Base-by-base conservation (phyloP, 2,888 invertebrate genomes). In the Furcula furcula region DNA sequence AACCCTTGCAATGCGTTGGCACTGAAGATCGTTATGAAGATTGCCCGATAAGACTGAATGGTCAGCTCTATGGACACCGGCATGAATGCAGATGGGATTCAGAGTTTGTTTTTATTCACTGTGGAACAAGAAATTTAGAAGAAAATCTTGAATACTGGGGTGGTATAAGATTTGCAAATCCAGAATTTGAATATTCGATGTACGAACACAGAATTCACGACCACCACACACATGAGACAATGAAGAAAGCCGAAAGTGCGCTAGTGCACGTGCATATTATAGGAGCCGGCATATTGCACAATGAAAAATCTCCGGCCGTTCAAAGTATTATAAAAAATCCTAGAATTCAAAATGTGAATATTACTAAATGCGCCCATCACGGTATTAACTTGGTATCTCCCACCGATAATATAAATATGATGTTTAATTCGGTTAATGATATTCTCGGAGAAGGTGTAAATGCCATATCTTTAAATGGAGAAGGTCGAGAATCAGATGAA, bases 251-350 rank as follows among this genome's bases (percentile, higher is more conserved):
- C 13, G 94, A 95, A 60, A 98, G 98, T n/a, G 84, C 91, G 10
- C 66, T 99, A 40, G 92, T 94, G 57, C 93, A 92, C 60, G 92
- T 97, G 0, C 94, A 95, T 55, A 95, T 99, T 29, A 92, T 93
- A 30, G 97, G 98, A 2, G 99, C 98, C 31, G 99, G 99, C 12
- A 94, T 98, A 46, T 86, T 99, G 13, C 99, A 99, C 65, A 97
- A 96, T 61, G 97, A 98, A 71, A 97, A 96, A 75, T 95, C 96
- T 0, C 95, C 98, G 0, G 97, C 99, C 0, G 88, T 99, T 31
- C 96, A 98, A 73, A 93, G 96, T 14, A 94, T 98, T 16, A 93
- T 95, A 57, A 95, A 96, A 64, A 95, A 96, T 48, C 98, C 99
- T 0, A 79, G 76, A 22, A 92, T 96, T 11, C 92, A 93, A 53